These are phyloP conservation scores for Trissolcus japonicus DNA, from an alignment of 2,888 invertebrate species.

Conservation along the genomic window DNA sequence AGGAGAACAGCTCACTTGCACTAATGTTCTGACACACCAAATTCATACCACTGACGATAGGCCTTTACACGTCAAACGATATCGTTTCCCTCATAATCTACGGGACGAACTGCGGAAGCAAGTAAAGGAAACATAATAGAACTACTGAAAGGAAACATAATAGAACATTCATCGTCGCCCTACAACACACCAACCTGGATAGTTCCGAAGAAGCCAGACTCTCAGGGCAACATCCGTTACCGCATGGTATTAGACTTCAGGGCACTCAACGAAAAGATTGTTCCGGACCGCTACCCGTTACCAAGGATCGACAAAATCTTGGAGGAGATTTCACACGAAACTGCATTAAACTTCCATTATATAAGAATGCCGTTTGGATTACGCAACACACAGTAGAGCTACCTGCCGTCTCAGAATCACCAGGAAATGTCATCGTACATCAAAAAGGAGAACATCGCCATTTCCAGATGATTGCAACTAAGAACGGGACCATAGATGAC, in stretches of 20 bases:
- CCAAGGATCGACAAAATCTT: constrained; percentile 1
- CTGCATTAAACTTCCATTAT: constrained; percentile 7
- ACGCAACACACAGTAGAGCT: not conserved
- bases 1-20: constrained; percentile 22
- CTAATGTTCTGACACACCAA: constrained; percentile 20
- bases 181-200: not conserved
- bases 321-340: not conserved
- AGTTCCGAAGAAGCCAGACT: not conserved
- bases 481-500: no score
- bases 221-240: not conserved
- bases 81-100: not conserved
- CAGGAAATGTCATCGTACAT: no score
- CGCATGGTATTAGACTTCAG: constrained; percentile 2
- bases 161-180: not conserved
- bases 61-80: constrained; percentile 3
- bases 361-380: constrained; percentile 12
- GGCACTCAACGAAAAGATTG: constrained; percentile 1
- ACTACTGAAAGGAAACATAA: not conserved
- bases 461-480: no score
- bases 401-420: no score
- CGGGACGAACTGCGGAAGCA: not conserved
- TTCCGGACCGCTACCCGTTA: not conserved
- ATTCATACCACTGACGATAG: constrained; percentile 15
- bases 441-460: no score
- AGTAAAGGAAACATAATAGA: no score